Evolutionary conservation across 2,888 invertebrate genomes (phyloP).

Genomic region (Andrena chrysosceles): DNA sequence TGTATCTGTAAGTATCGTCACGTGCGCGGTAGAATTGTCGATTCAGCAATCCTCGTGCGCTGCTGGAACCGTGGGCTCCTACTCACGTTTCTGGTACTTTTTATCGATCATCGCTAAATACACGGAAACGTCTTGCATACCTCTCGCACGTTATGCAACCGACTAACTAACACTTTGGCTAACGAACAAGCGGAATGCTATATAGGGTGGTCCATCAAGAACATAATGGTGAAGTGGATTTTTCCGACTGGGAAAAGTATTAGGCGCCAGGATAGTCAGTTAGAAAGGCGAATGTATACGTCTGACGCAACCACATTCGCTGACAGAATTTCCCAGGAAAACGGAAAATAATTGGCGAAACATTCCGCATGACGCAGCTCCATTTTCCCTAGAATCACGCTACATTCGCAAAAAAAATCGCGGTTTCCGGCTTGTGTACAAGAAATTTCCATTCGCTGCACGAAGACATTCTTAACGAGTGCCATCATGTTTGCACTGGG

Average conservation of each 20-base stretch:
- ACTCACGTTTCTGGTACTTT: slow-evolving; percentile 19
- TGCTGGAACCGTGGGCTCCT: background rate
- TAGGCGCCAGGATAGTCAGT: too few species aligned
- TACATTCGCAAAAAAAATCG: slow-evolving; percentile 6
- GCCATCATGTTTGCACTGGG: slow-evolving; percentile 31
- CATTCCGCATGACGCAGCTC: slow-evolving; percentile 30
- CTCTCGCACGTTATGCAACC: slow-evolving; percentile 1
- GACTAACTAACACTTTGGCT: slow-evolving; percentile 8
- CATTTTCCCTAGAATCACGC: slow-evolving; percentile 21
- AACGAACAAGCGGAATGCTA: background rate
- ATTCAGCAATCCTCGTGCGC: slow-evolving; percentile 14
- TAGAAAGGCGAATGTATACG: too few species aligned
- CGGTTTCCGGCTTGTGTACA: background rate
- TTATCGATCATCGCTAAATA: slow-evolving; percentile 15
- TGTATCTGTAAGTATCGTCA: background rate
- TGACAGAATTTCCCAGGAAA: slow-evolving; percentile 2
- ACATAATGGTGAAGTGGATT: background rate
- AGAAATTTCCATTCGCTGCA: slow-evolving; percentile 54
- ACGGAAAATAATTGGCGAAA: slow-evolving; percentile 13
- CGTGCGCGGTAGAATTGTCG: background rate
- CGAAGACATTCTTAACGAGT: slow-evolving; percentile 54
- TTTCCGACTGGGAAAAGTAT: too few species aligned
- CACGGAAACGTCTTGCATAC: slow-evolving; percentile 8
- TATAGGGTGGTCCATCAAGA: background rate
- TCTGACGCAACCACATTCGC: too few species aligned